Percentiles rank a stretch among this genome's conserved stretches.
These are phyloP conservation scores for Antedon mediterranea DNA, from an alignment of 53 echinoderm and acorn worm species.

Conservation along the genomic window DNA sequence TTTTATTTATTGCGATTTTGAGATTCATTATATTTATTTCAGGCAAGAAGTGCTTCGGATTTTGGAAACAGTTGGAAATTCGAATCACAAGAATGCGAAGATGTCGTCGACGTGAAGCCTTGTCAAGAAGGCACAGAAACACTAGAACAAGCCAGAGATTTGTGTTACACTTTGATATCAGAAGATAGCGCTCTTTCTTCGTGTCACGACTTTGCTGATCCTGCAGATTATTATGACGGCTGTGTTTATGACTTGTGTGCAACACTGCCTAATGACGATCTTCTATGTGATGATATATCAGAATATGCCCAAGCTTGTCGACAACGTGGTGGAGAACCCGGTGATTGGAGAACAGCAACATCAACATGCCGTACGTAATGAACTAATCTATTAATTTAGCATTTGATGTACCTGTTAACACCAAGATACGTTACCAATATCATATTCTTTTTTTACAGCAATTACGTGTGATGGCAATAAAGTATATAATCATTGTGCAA, in stretches of 20 bases:
- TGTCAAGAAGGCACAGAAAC: constrained; percentile 28
- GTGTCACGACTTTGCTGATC: constrained; percentile 34
- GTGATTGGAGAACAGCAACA: constrained; percentile 34
- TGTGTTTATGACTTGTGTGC: no score
- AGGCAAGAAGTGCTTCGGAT: constrained; percentile 25
- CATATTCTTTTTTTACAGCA: constrained; percentile 19
- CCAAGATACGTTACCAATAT: background rate
- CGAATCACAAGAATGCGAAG: background rate
- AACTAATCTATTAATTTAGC: no score
- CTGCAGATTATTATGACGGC: constrained; percentile 27
- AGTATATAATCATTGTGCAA: constrained; percentile 40
- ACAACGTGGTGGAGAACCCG: constrained; percentile 35
- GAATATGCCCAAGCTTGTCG: constrained; percentile 32
- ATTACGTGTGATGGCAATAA: constrained; percentile 27
- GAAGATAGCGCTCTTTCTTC: constrained; percentile 21
- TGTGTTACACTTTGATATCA: constrained; percentile 49
- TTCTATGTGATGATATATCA: constrained; percentile 41
- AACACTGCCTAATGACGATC: constrained; percentile 29
- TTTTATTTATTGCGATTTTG: constrained; percentile 1
- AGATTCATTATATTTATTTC: no score
- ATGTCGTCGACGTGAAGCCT: constrained; percentile 20
- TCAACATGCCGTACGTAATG: constrained; percentile 34
- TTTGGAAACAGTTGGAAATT: constrained; percentile 81
- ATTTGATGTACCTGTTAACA: no score
- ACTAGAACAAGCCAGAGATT: constrained; percentile 28